Percentiles rank a stretch among this genome's conserved stretches.
Evolutionary conservation across 2,888 invertebrate genomes (phyloP).

Genomic region (Byasa hedistus): DNA sequence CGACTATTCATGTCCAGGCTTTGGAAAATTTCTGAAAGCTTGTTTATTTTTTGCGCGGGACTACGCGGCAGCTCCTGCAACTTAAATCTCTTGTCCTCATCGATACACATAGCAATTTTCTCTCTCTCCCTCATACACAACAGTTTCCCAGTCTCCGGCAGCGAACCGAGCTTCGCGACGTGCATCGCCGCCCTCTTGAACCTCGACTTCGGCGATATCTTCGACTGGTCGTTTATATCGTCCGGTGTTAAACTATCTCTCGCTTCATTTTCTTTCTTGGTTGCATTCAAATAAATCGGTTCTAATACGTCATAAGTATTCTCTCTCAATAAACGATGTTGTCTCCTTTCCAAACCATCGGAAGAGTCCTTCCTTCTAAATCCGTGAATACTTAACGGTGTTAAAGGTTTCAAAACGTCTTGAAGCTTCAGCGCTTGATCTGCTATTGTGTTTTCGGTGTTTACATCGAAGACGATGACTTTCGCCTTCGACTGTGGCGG

Average conservation of each 20-base stretch:
- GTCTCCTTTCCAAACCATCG: constrained; percentile 48
- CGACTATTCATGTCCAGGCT: constrained; percentile 65
- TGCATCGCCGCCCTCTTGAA: constrained; percentile 70
- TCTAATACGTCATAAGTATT: constrained; percentile 74
- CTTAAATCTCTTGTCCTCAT: constrained; percentile 50
- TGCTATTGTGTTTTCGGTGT: constrained; percentile 46
- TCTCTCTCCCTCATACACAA: constrained; percentile 64
- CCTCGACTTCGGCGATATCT: constrained; percentile 63
- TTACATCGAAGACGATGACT: constrained; percentile 66
- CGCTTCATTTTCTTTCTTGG: constrained; percentile 44
- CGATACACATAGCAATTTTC: constrained; percentile 49
- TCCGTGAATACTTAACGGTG: constrained; percentile 61
- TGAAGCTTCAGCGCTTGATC: constrained; percentile 52
- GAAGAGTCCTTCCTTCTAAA: constrained; percentile 51
- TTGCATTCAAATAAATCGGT: constrained; percentile 58
- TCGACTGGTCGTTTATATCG: constrained; percentile 34
- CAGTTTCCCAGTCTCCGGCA: constrained; percentile 69
- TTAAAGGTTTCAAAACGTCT: constrained; percentile 66
- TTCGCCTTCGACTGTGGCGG: constrained; percentile 60
- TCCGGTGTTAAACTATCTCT: constrained; percentile 31
- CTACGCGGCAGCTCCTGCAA: constrained; percentile 57
- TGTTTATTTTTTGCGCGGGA: constrained; percentile 60
- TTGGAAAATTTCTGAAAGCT: constrained; percentile 71
- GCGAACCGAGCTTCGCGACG: constrained; percentile 62
- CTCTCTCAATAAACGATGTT: constrained; percentile 65